Base-by-base conservation (phyloP, 2,113 vertebrate genomes). In the Guaruba guarouba region DNA sequence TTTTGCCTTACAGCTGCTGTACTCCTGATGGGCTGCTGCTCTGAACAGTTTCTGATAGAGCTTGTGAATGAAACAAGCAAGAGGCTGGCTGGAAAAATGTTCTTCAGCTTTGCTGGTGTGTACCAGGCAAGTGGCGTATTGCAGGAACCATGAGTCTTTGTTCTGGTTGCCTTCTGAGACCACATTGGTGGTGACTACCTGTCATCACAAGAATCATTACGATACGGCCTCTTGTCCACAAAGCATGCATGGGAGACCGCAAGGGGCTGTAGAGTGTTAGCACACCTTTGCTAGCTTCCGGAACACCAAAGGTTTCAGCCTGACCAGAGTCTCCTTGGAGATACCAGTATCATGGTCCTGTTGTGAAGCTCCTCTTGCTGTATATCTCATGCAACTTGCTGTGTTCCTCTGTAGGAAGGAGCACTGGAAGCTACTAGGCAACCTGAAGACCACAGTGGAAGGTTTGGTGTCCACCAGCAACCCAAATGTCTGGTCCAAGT, bases 401-500 rank as follows among this genome's bases (percentile, higher is more conserved):
- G 22, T 89, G 44, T 97, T 73, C n/a, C 31, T n/a, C 64, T 95
- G 67, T 97, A 99, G 99, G 95, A 98, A 97, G 88, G 99, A 99
- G 76, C 99, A 98, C 29, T 99, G 99, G 99, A 99, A 99, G 96
- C 97, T 99, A 67, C 98, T 99, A 89, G 99, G 98, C 82, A 99
- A 98, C 89, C 97, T 99, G 95, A 99, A 99, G 98, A 99, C 99
- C 41, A 99, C 99, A 5, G 99, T 99, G 64, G 99, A 99, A 88
- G 99, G 99, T n/a, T 98, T 99, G 75, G 98, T 99, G 84, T 99
- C 99, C 69, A 98, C 98, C 76, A 99, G 98, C 95, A 99, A 99
- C 91, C 99, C 99, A 5, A 99, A 99, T 1, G 99, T 99, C 59
- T 99, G 99, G 99, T 99, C 99, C 46, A 99, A 99, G 76, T 99